phyloP scores from a whole-genome alignment of 2,113 vertebrate genomes.

The Syngnathoides biaculeatus region DNA sequence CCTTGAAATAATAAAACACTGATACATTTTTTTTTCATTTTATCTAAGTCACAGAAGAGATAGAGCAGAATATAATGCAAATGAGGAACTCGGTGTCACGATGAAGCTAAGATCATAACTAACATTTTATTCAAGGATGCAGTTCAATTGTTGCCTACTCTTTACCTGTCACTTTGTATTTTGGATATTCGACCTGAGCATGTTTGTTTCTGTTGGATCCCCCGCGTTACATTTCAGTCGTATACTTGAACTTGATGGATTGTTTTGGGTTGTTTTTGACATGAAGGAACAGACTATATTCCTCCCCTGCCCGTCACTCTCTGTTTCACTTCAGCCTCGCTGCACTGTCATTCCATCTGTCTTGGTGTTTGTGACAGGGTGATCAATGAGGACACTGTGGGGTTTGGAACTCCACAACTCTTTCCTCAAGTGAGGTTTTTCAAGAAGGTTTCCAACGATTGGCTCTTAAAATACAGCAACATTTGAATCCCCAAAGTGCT shows the following conservation, averaged over 20 bases:
- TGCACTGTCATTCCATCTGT: background rate
- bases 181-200: background rate
- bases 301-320: background rate
- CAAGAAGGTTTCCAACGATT: background rate
- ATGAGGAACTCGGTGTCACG: background rate
- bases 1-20: too few relatives aligned
- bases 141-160: background rate
- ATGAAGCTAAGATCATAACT: background rate
- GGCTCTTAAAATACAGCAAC: constrained; percentile 4
- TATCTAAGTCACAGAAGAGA: too few relatives aligned
- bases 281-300: background rate
- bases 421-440: constrained; percentile 3
- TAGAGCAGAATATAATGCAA: background rate
- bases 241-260: background rate
- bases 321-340: background rate
- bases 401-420: background rate
- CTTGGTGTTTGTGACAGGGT: background rate
- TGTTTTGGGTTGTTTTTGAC: background rate
- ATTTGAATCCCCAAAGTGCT: constrained; percentile 3
- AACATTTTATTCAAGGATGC: background rate
- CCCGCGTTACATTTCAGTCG: background rate
- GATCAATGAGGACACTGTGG: background rate
- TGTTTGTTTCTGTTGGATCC: background rate
- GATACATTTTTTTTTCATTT: too few relatives aligned
- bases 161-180: background rate